Base-by-base conservation (phyloP, 2,888 invertebrate genomes). In the Lumbricus terrestris region DNA sequence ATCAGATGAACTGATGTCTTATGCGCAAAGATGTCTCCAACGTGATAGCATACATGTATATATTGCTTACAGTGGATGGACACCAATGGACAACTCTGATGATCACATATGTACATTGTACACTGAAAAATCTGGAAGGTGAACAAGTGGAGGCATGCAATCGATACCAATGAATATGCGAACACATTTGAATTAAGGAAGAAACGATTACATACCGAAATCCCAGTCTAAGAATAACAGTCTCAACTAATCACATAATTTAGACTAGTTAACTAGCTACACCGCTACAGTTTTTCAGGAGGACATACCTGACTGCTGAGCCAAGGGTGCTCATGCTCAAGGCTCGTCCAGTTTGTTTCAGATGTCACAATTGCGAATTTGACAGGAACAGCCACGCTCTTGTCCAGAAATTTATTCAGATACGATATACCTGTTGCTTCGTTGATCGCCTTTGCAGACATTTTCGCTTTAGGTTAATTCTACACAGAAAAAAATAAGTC, bases 401-500 rank as follows among this genome's bases (percentile, higher is more conserved):
- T 96, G 0, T 96, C 94, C 94, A 97, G 96, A 89, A 92, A 93
- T 94, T 97, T 97, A 95, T 98, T 98, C 92, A 99, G 96, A 90
- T 99, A 96, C 94, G 97, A 97, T 95, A 99, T 99, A 93, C 98
- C 99, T 90, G 97, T 97, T 92, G 97, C 98, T 96, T 99, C 99
- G 94, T 97, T 96, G 94, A 99, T 98, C 91, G 98, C 98, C 96
- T 98, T 99, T 90, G 99, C 98, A 93, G 99, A 98, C 99, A 99
- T 99, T 42, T 37, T 93, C 23, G 6, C 16, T 20, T 20, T 1
- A 29, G 4, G 29, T 69, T 69, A 47, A 88, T 29, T 35, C 35
- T 23, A 85, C 85, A 85, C 85, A 85, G 69, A 6, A 8, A 69
- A n/a, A 69, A 69, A 69, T 29, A 8, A 69, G n/a, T 47, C 20